A percentile compares a stretch with the other conserved stretches of the same genome.
Evolutionary conservation across 2,888 invertebrate genomes (phyloP).

Genomic region (Hololepta plana): DNA sequence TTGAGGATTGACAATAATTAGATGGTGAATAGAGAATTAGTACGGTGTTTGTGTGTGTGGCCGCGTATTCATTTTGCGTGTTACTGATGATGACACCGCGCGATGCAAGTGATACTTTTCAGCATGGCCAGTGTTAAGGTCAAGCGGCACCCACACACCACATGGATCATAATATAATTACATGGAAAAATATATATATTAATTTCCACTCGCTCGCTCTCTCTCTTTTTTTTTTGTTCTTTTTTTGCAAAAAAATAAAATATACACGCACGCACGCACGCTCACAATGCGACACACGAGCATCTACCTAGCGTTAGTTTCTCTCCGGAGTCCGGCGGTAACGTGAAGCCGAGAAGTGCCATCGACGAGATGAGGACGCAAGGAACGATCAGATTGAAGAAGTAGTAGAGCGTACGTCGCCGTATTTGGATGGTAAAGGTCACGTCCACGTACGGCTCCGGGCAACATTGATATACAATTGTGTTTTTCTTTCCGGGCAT

Average conservation of each 20-base stretch:
- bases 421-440: conserved; percentile 93
- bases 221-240: too few relatives aligned
- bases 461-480: conserved; percentile 94
- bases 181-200: too few relatives aligned
- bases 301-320: conserved; percentile 79
- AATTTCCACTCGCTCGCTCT: too few relatives aligned
- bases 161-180: too few relatives aligned
- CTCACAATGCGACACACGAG: conserved; percentile 16
- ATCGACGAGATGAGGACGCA: conserved; percentile 98
- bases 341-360: conserved; percentile 94
- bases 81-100: too few relatives aligned
- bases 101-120: conserved; percentile 15
- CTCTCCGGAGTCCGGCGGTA: conserved; percentile 98
- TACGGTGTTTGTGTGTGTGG: conserved; percentile 10
- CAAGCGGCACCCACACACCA: conserved; percentile 20
- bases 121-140: conserved; percentile 17
- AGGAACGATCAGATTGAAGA: conserved; percentile 98
- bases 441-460: conserved; percentile 93
- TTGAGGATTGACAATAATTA: conserved; percentile 1
- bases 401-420: conserved; percentile 93
- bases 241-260: conserved; percentile 12
- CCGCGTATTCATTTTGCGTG: too few relatives aligned
- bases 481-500: conserved; percentile 86
- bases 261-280: conserved; percentile 7
- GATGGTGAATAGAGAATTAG: conserved; percentile 3